Evolutionary conservation across 2,113 vertebrate genomes (phyloP), one percentile per base, ranked within the genome.

Genomic region (Eretmochelys imbricata): DNA sequence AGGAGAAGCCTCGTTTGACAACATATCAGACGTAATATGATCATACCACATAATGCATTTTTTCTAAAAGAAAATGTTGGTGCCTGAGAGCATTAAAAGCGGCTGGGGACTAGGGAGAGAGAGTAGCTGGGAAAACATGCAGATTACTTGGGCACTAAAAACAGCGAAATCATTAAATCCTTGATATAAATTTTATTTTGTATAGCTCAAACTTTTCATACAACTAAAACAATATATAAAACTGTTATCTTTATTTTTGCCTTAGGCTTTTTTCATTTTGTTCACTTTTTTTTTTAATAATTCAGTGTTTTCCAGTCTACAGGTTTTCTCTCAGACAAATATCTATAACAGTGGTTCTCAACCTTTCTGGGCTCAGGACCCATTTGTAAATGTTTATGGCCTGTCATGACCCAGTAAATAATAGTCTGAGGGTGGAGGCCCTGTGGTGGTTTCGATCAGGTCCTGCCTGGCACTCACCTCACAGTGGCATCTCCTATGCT

Each of bases 161-260:
- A 29, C 0, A 86, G 8, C 16, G 1, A 84, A 80, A 25, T 12
- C 1, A 86, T 62, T 13, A 65, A 48, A 27, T 57, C 16, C 17
- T 17, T 1, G 14, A 69, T 54, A 54, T 22, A 54, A 8, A 54
- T 14, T 46, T 42, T 4, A 29, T 75, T 12, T 69, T 2, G 8
- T 54, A 31, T 87, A 80, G 3, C 51, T 20, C 82, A 82, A 82
- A 85, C 0, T 46, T 76, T 25, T 11, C 22, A 42, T 25, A 46
- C 16, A 46, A 46, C 3, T 76, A 42, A 42, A 38, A 42, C 0
- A 82, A 50, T 27, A n/a, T 1, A 1, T 31, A 24, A 50, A 83
- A 13, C 0, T 0, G 35, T 6, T 22, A 2, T 6, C 8, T 81
- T 51, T 79, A 27, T 35, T 69, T 6, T 14, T 35, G 31, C 17